Evolutionary conservation across 2,113 vertebrate genomes (phyloP).

Genomic region (Phalacrocorax carbo): DNA sequence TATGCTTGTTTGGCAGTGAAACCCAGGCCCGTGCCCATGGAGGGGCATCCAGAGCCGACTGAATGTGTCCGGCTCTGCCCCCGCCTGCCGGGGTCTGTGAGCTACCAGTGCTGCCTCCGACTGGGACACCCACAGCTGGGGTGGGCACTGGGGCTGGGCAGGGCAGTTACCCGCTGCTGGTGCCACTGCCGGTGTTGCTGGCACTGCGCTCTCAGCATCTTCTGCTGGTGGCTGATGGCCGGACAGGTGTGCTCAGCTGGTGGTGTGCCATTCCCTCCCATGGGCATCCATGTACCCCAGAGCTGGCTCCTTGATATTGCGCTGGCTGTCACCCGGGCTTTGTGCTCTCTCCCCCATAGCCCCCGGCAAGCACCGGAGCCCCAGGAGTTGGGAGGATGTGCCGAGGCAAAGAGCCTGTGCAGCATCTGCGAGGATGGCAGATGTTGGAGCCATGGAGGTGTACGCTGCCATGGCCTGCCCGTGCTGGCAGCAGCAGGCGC

Average conservation of each 20-base stretch:
- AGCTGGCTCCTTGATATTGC: neutral
- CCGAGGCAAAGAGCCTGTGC: neutral
- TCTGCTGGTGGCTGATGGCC: accelerated
- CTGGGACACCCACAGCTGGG: accelerated
- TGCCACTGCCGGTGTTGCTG: neutral
- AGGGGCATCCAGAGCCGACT: neutral
- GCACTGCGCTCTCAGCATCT: neutral
- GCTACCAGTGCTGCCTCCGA: neutral
- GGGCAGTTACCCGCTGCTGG: neutral
- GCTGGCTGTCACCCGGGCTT: neutral
- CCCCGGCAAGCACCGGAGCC: accelerated
- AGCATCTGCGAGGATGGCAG: neutral
- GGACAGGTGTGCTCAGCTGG: accelerated
- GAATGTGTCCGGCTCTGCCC: neutral
- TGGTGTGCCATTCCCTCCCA: neutral
- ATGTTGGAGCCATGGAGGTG: neutral
- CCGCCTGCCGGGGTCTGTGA: neutral
- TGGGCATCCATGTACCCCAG: neutral
- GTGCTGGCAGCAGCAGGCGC: neutral
- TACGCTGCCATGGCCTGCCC: accelerated
- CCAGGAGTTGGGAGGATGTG: neutral
- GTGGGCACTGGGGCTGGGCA: neutral
- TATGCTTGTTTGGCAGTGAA: neutral
- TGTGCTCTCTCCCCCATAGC: neutral
- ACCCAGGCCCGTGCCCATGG: accelerated